These are phyloP conservation scores for Montipora foliosa DNA, from an alignment of 64 coral and sea anemone genomes.

Conservation along the genomic window DNA sequence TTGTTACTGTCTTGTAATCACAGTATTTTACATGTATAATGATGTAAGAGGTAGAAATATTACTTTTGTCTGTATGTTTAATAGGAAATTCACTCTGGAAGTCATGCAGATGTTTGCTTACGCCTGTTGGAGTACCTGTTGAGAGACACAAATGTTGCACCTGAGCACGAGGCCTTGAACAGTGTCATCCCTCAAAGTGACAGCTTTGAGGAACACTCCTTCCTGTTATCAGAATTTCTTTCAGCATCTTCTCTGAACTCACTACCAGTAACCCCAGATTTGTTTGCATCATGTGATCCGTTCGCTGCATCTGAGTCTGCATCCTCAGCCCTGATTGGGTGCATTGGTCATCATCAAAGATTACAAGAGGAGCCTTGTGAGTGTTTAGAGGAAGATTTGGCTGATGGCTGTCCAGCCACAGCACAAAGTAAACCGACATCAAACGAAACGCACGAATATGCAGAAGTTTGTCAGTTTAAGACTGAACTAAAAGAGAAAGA, in stretches of 20 bases:
- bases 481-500: background rate
- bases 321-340: background rate
- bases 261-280: background rate
- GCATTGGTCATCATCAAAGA: background rate
- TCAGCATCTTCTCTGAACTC: slow-evolving; percentile 4
- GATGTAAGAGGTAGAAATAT: too few relatives aligned
- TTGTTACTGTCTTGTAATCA: too few relatives aligned
- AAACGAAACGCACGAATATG: too few relatives aligned
- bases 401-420: background rate
- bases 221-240: background rate
- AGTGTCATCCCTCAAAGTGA: background rate
- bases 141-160: background rate
- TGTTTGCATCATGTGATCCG: background rate
- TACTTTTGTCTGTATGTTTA: too few relatives aligned
- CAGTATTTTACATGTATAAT: too few relatives aligned
- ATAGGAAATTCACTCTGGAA: too few relatives aligned
- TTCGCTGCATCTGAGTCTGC: background rate
- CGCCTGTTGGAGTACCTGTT: background rate
- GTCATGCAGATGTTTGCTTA: too few relatives aligned
- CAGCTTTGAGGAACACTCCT: background rate
- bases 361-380: background rate
- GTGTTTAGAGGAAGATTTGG: background rate
- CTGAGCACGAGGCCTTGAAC: background rate
- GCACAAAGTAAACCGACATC: background rate
- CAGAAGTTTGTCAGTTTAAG: background rate